Evolutionary conservation across 2,113 vertebrate species (phyloP).

Genomic region (Diadophis punctatus): DNA sequence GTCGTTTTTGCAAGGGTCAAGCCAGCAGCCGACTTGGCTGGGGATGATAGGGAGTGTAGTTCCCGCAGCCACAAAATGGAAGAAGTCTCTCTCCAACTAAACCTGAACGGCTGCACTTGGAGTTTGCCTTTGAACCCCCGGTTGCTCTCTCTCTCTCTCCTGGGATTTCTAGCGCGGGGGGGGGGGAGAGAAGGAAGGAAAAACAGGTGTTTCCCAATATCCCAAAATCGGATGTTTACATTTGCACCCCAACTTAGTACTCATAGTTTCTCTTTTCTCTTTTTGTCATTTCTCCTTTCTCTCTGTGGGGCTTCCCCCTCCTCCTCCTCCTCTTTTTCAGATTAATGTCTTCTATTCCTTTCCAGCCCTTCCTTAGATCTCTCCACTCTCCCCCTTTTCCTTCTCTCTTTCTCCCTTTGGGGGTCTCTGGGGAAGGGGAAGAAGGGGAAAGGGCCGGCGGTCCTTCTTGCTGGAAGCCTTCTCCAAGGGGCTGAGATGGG

Average conservation of each 20-base stretch:
- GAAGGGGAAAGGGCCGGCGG: no score
- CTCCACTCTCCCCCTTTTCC: neutral
- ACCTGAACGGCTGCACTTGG: no score
- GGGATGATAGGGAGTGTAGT: neutral
- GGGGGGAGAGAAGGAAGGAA: neutral
- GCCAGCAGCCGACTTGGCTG: neutral
- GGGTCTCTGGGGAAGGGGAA: no score
- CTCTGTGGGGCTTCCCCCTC: neutral
- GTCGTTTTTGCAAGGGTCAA: neutral
- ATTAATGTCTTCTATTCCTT: neutral
- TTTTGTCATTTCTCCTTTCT: neutral
- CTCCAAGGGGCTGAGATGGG: neutral
- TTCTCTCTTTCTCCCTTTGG: neutral
- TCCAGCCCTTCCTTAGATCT: no score
- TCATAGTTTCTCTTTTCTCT: neutral
- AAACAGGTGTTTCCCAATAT: neutral
- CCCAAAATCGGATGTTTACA: neutral
- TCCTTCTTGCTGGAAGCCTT: neutral
- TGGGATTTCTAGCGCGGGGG: neutral
- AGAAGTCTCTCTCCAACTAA: neutral
- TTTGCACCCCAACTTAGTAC: neutral
- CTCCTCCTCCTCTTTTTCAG: neutral
- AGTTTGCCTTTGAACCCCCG: neutral
- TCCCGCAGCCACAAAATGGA: neutral
- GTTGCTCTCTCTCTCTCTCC: neutral